A percentile compares a stretch with the other conserved stretches of the same genome.
phyloP scores from a whole-genome alignment of 1,140 invertebrate species.

The Copidosoma floridanum region DNA sequence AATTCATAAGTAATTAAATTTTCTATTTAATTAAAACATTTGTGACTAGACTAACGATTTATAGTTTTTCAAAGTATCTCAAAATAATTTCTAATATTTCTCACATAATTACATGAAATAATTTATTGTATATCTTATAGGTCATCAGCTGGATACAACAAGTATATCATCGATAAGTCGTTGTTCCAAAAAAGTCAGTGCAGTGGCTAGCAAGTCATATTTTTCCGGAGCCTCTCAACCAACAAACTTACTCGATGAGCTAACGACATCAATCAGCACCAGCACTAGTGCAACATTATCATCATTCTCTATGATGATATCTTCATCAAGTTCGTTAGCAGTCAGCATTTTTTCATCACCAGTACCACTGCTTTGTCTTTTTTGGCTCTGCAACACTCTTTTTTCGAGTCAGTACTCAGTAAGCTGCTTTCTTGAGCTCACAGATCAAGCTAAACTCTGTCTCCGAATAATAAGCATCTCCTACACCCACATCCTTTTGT shows the following conservation, averaged over 20 bases:
- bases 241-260: neutral
- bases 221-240: neutral
- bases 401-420: conserved; percentile 16
- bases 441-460: neutral
- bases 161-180: neutral
- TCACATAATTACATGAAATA: too few species aligned
- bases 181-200: too few species aligned
- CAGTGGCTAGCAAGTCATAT: neutral
- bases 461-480: neutral
- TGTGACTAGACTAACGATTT: too few species aligned
- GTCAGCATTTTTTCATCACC: conserved; percentile 10
- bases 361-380: conserved; percentile 33
- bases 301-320: neutral
- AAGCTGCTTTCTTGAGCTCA: conserved; percentile 9
- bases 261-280: neutral
- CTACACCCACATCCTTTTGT: neutral
- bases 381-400: conserved; percentile 30
- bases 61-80: too few species aligned
- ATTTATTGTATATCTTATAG: too few species aligned
- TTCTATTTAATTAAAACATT: too few species aligned
- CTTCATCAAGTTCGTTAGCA: neutral
- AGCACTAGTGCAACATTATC: neutral
- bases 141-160: too few species aligned
- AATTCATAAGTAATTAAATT: too few species aligned
- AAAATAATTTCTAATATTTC: too few species aligned